phyloP scores from a whole-genome alignment of 2,888 invertebrate genomes.

The Schizaphis graminum region DNA sequence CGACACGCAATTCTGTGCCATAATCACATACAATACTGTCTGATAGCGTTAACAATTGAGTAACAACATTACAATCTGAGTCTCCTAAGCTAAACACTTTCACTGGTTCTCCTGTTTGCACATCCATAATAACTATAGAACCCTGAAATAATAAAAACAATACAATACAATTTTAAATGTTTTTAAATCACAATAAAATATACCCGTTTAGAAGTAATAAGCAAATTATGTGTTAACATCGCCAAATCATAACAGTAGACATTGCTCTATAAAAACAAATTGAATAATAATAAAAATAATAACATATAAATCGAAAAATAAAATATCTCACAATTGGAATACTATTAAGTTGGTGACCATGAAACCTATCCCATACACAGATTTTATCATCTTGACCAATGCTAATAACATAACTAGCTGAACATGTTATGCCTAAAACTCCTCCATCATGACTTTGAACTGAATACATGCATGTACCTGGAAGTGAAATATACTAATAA shows the following conservation, averaged over 20 bases:
- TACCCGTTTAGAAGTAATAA: slow-evolving; percentile 88
- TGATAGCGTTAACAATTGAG: slow-evolving; percentile 84
- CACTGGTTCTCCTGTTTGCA: slow-evolving; percentile 89
- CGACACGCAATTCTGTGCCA: slow-evolving; percentile 89
- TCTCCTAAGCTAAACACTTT: slow-evolving; percentile 86
- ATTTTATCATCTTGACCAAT: slow-evolving; percentile 91
- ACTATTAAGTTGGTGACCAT: slow-evolving; percentile 89
- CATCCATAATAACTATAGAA: slow-evolving; percentile 91
- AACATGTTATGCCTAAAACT: slow-evolving; percentile 88
- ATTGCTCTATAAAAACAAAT: slow-evolving; percentile 72
- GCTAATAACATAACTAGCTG: slow-evolving; percentile 93
- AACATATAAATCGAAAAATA: slow-evolving; percentile 1
- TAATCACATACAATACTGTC: slow-evolving; percentile 92
- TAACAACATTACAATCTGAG: slow-evolving; percentile 82
- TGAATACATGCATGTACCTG: slow-evolving; percentile 93
- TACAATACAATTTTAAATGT: background rate
- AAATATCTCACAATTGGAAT: slow-evolving; percentile 73
- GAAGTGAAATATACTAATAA: slow-evolving; percentile 60
- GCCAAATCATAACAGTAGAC: slow-evolving; percentile 80
- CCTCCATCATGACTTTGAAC: slow-evolving; percentile 93
- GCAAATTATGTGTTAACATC: slow-evolving; percentile 89
- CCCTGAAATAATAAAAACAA: slow-evolving; percentile 75
- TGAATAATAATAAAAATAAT: slow-evolving; percentile 68
- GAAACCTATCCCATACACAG: slow-evolving; percentile 96
- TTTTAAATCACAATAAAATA: slow-evolving; percentile 64